Conservation (phyloP, 2,888 invertebrate genomes). For the Euphydryas editha region DNA sequence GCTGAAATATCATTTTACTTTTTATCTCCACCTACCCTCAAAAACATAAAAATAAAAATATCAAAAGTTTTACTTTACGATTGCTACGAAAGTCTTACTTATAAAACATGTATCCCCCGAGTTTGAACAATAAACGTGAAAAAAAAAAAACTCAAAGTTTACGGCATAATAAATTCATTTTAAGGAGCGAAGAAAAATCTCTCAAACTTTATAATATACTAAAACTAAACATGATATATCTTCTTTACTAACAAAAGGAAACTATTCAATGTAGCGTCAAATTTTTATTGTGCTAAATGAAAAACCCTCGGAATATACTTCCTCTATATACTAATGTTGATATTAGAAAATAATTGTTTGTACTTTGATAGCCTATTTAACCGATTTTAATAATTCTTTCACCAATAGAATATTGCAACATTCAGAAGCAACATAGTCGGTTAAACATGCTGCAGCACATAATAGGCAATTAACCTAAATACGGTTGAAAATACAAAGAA, state of each 20-base stretch:
- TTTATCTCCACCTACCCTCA: conserved; percentile 1
- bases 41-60: conserved; percentile 21
- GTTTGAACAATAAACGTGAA: conserved; percentile 50
- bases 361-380: no score
- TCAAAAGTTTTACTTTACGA: conserved; percentile 23
- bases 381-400: no score
- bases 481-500: no score
- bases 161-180: conserved; percentile 42
- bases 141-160: conserved; percentile 46
- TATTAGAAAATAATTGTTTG: no score
- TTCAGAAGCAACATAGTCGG: no score
- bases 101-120: conserved; percentile 52
- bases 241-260: not conserved
- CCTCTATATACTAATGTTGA: no score
- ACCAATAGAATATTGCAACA: no score
- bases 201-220: not conserved
- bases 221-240: not conserved
- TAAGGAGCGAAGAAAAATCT: conserved; percentile 27
- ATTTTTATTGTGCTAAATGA: no score
- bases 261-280: no score
- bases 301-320: no score
- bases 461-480: no score
- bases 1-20: not conserved
- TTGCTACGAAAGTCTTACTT: conserved; percentile 32
- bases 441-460: no score